These are phyloP conservation scores for Varanus salvator DNA, from an alignment of 2,113 vertebrate genomes.

Conservation along the genomic window DNA sequence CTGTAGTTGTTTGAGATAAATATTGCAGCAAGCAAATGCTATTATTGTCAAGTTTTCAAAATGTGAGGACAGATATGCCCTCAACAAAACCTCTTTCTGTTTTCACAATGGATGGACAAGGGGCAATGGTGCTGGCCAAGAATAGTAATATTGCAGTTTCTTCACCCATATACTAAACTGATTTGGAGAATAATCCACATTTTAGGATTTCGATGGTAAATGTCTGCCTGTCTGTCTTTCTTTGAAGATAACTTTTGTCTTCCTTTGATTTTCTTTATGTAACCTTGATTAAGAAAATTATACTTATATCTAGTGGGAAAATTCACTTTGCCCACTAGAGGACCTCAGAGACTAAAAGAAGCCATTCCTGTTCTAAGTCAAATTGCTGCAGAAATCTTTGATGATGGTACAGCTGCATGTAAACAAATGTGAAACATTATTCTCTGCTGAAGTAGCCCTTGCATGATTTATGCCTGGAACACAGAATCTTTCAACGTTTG, in stretches of 20 bases:
- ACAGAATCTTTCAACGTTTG: neutral
- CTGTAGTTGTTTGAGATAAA: neutral
- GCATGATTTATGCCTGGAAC: neutral
- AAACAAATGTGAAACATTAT: neutral
- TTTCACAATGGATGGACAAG: neutral
- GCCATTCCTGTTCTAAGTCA: neutral
- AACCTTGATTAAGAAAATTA: neutral
- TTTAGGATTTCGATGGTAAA: neutral
- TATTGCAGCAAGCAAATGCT: neutral
- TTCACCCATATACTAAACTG: neutral
- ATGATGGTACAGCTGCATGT: neutral
- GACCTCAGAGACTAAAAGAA: slow-evolving; percentile 68
- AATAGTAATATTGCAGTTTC: fast-evolving
- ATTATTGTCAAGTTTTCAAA: neutral
- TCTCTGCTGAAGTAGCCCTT: neutral
- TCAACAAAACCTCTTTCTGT: neutral
- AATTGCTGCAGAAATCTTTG: neutral
- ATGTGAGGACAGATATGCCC: neutral
- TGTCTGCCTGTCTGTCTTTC: no score
- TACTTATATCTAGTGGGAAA: neutral
- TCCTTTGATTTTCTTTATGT: neutral
- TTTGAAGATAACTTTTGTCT: neutral
- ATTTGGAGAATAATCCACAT: neutral
- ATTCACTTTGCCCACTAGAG: slow-evolving; percentile 66
- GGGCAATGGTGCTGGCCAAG: neutral